These are phyloP conservation scores for Pogonomyrmex californicus DNA, from an alignment of 1,140 invertebrate genomes.

Conservation along the genomic window DNA sequence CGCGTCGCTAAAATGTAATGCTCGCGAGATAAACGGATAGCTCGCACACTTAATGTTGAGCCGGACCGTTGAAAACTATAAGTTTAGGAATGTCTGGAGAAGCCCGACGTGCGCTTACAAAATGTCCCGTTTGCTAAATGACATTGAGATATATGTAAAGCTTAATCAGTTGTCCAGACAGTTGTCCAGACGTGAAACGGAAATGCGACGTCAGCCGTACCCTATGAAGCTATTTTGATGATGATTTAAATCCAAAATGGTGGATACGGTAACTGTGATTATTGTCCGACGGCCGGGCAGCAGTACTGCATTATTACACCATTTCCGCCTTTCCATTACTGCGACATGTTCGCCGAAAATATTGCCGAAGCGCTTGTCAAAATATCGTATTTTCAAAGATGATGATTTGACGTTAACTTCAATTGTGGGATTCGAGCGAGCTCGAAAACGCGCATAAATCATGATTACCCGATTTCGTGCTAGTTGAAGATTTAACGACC, in stretches of 20 bases:
- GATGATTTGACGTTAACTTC: slow-evolving; percentile 31
- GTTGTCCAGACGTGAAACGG: slow-evolving; percentile 15
- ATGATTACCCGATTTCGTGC: slow-evolving; percentile 5
- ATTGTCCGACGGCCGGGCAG: slow-evolving; percentile 23
- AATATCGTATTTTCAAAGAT: slow-evolving; percentile 35
- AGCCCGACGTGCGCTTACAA: neutral
- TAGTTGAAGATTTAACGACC: slow-evolving; percentile 22
- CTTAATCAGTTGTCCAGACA: slow-evolving; percentile 4
- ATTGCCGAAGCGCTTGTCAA: slow-evolving; percentile 18
- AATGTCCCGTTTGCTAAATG: slow-evolving; percentile 14
- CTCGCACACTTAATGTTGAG: neutral
- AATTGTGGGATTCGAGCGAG: neutral
- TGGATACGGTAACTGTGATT: slow-evolving; percentile 18
- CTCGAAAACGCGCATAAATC: slow-evolving; percentile 7
- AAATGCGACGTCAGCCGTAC: slow-evolving; percentile 23
- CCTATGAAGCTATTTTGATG: slow-evolving; percentile 37
- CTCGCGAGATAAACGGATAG: neutral
- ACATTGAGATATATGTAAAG: slow-evolving; percentile 40
- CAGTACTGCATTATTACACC: slow-evolving; percentile 26
- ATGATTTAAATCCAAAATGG: slow-evolving; percentile 51
- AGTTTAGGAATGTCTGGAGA: neutral
- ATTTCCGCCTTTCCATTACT: slow-evolving; percentile 39
- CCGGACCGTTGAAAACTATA: neutral
- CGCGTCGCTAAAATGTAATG: neutral
- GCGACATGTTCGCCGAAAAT: slow-evolving; percentile 40